phyloP scores from a whole-genome alignment of 2,888 invertebrate genomes.

The Selenia dentaria region DNA sequence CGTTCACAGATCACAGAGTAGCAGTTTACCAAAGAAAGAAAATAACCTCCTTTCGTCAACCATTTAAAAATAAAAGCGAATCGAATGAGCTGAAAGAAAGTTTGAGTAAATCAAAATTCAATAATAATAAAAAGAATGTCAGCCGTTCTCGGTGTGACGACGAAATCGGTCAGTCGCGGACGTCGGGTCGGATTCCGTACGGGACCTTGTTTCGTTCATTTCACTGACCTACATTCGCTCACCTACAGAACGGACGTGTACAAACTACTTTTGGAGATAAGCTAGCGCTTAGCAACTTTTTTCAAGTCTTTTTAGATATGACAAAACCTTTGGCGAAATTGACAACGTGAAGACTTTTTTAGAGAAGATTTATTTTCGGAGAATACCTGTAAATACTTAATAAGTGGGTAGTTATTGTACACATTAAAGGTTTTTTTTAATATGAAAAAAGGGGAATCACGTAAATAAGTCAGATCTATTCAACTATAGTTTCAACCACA shows the following conservation, averaged over 20 bases:
- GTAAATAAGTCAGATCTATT: no score
- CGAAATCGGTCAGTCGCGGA: constrained; percentile 70
- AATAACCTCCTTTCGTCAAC: constrained; percentile 8
- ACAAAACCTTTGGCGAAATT: neutral
- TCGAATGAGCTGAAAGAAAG: constrained; percentile 36
- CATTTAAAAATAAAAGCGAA: constrained; percentile 30
- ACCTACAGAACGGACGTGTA: constrained; percentile 44
- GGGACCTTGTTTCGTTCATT: constrained; percentile 80
- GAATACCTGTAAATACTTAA: no score
- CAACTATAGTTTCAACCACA: no score
- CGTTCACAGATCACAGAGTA: no score
- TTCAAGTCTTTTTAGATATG: constrained; percentile 8
- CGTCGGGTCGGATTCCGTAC: constrained; percentile 74
- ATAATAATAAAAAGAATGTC: constrained; percentile 61
- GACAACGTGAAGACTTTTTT: no score
- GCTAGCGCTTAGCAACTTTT: constrained; percentile 19
- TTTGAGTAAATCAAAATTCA: constrained; percentile 37
- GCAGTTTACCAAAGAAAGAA: no score
- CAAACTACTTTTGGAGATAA: constrained; percentile 37
- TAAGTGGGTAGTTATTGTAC: no score
- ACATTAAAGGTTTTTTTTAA: no score
- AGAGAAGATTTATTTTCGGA: no score
- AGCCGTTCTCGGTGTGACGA: constrained; percentile 58
- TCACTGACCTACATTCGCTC: constrained; percentile 78
- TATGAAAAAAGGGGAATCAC: no score